phyloP scores from a whole-genome alignment of 2,113 vertebrate species.

The Dendropsophus ebraccatus region DNA sequence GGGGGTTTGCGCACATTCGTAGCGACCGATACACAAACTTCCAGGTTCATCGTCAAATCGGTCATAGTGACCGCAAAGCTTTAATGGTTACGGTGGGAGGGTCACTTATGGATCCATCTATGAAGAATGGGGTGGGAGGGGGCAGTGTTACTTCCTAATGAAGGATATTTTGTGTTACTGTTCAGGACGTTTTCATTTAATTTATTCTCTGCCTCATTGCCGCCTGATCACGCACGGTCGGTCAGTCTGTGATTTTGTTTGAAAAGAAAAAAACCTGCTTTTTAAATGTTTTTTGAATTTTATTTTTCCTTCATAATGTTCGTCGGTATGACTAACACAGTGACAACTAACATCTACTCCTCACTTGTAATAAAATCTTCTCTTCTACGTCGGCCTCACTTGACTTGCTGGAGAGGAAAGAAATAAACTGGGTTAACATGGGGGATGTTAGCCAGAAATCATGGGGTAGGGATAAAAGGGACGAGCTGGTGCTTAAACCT shows the following conservation, averaged over 20 bases:
- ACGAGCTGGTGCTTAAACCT: no score
- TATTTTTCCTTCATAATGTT: not conserved
- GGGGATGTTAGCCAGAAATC: not conserved
- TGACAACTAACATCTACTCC: not conserved
- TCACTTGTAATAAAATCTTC: constrained; percentile 12
- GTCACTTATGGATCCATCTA: no score
- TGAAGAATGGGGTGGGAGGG: no score
- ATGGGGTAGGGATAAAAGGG: not conserved
- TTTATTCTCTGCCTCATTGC: not conserved
- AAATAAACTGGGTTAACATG: no score
- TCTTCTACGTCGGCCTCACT: constrained; percentile 12
- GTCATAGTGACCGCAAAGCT: no score
- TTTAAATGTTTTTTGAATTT: not conserved
- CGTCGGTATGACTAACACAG: not conserved
- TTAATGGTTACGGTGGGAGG: no score
- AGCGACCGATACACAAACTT: no score
- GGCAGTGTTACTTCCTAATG: no score
- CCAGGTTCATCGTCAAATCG: no score
- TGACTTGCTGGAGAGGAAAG: constrained; percentile 19
- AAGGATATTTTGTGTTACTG: no score
- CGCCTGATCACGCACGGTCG: not conserved
- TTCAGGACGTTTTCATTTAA: no score
- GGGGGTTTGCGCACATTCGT: no score
- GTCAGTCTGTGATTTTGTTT: not conserved
- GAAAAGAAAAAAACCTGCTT: not conserved